Evolutionary conservation across 1,140 invertebrate genomes (phyloP).

Genomic region (Palaemon carinicauda): DNA sequence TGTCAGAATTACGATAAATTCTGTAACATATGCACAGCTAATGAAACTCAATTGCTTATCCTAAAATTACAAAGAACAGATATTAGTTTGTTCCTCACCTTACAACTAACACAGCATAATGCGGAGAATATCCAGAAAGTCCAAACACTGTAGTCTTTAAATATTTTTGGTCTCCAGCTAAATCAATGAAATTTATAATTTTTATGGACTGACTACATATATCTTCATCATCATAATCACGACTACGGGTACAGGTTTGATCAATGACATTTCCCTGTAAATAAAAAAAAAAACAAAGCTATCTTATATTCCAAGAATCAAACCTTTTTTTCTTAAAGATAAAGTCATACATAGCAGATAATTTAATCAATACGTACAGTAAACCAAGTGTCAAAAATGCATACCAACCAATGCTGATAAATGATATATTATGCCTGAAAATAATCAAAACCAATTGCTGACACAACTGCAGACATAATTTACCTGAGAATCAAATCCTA

Average conservation of each 20-base stretch:
- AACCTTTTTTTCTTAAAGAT: not conserved
- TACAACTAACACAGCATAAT: conserved; percentile 93
- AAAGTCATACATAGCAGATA: not conserved
- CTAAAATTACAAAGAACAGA: no score
- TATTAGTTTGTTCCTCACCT: conserved; percentile 63
- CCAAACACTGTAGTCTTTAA: conserved; percentile 94
- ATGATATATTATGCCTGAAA: not conserved
- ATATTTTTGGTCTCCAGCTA: conserved; percentile 97
- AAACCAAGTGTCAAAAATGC: not conserved
- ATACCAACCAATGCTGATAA: not conserved
- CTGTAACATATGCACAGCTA: no score
- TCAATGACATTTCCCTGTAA: conserved; percentile 58
- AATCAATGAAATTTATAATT: conserved; percentile 93
- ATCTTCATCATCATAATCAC: conserved; percentile 76
- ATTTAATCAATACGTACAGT: not conserved
- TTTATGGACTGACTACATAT: conserved; percentile 91
- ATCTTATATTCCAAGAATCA: not conserved
- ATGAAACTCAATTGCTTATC: no score
- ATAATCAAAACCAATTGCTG: not conserved
- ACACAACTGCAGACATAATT: not conserved
- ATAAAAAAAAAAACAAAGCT: not conserved
- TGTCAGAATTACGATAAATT: no score
- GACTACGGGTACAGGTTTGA: conserved; percentile 55
- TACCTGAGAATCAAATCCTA: conserved; percentile 82
- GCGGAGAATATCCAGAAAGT: conserved; percentile 91